Conservation (phyloP, 2,888 invertebrate genomes). For the Drosophila vallismaia region DNA sequence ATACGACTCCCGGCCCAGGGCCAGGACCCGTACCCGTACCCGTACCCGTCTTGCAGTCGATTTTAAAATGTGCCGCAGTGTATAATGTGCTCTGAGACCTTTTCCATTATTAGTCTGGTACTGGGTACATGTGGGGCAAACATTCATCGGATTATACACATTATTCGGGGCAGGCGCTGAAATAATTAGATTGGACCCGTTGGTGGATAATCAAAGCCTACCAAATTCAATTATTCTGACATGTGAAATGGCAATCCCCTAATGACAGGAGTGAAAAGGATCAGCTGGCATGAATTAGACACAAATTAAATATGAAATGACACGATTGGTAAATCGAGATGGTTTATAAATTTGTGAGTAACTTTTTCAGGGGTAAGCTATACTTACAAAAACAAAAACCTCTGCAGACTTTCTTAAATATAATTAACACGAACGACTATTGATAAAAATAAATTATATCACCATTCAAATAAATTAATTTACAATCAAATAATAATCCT, state of each 20-base stretch:
- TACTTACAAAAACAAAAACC: no score
- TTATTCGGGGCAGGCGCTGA: conserved; percentile 14
- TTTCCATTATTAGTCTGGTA: conserved; percentile 38
- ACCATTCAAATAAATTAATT: background rate
- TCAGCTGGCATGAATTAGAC: conserved; percentile 1
- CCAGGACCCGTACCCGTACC: background rate
- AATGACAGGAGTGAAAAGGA: conserved; percentile 4
- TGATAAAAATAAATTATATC: background rate
- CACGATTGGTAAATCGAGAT: background rate
- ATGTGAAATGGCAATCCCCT: conserved; percentile 3
- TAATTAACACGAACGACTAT: no score
- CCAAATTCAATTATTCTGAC: conserved; percentile 46
- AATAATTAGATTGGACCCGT: conserved; percentile 42
- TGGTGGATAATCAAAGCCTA: conserved; percentile 37
- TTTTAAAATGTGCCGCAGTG: conserved; percentile 60
- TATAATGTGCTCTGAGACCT: conserved; percentile 25
- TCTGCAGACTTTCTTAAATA: no score
- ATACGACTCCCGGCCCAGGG: conserved; percentile 14
- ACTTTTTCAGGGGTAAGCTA: no score
- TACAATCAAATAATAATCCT: background rate
- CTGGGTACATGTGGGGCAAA: conserved; percentile 9
- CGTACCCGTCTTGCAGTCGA: conserved; percentile 53
- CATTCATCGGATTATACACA: conserved; percentile 22
- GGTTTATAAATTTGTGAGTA: background rate
- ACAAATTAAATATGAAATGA: background rate